Evolutionary conservation across 2,888 invertebrate species (phyloP).

Genomic region (Panzeria rudis): DNA sequence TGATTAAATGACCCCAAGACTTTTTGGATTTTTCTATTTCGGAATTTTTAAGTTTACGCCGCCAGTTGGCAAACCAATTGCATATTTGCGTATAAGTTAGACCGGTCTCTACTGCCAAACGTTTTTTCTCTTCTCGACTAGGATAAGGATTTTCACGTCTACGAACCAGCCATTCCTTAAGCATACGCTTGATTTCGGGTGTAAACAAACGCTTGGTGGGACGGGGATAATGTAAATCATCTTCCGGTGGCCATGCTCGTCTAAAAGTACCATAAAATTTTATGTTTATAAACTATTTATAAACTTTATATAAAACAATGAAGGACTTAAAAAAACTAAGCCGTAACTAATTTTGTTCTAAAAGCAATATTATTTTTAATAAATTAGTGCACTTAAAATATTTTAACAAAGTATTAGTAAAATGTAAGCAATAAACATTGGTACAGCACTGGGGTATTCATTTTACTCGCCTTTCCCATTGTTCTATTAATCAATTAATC

Average conservation of each 20-base stretch:
- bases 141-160: constrained; percentile 91
- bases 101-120: constrained; percentile 89
- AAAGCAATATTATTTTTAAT: constrained; percentile 13
- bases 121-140: constrained; percentile 90
- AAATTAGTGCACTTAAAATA: neutral
- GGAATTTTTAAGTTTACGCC: constrained; percentile 90
- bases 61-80: constrained; percentile 94
- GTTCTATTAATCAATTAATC: no score
- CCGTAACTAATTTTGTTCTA: neutral
- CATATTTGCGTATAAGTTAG: constrained; percentile 91
- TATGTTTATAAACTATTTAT: neutral
- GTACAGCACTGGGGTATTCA: no score
- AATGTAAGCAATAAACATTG: neutral
- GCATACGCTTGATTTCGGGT: constrained; percentile 90
- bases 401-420: neutral
- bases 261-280: constrained; percentile 72
- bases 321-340: neutral
- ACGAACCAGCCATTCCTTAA: constrained; percentile 91
- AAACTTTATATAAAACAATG: neutral
- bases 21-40: constrained; percentile 88
- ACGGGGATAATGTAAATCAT: constrained; percentile 85
- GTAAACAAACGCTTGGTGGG: constrained; percentile 90
- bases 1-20: constrained; percentile 89
- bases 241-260: constrained; percentile 82
- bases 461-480: no score